These are phyloP conservation scores for Strigops habroptila DNA, from an alignment of 2,113 vertebrate species.

Conservation along the genomic window DNA sequence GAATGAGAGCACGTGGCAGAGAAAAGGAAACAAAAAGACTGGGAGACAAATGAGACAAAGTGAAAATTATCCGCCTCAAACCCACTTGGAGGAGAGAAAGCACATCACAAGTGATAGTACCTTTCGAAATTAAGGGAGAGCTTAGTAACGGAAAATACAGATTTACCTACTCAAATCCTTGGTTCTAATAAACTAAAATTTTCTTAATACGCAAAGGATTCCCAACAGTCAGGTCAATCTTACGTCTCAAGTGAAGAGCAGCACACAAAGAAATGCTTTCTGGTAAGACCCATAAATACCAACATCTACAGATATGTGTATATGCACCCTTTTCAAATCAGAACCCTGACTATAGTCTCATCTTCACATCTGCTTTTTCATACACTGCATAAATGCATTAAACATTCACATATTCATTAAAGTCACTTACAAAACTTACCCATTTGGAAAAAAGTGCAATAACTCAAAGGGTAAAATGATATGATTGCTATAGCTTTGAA, in stretches of 20 bases:
- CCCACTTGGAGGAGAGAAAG: neutral
- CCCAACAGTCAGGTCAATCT: neutral
- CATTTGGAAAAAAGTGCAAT: neutral
- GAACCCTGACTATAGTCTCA: neutral
- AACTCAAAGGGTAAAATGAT: neutral
- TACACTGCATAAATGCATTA: neutral
- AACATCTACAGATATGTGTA: neutral
- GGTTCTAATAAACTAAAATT: neutral
- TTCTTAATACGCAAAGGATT: neutral
- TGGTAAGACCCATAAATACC: neutral
- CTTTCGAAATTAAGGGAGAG: neutral
- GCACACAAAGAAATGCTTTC: neutral
- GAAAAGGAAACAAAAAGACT: neutral
- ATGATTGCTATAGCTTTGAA: neutral
- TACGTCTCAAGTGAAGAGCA: neutral
- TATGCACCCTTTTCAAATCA: neutral
- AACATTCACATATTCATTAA: neutral
- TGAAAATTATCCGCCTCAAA: neutral
- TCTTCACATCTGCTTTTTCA: neutral
- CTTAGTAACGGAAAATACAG: neutral
- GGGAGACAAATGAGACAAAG: neutral
- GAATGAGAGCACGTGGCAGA: fast-evolving
- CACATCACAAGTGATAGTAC: neutral
- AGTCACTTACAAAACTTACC: neutral
- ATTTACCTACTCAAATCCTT: neutral